Base-by-base conservation (phyloP, 1,140 invertebrate species). In the Drosophila tristis region DNA sequence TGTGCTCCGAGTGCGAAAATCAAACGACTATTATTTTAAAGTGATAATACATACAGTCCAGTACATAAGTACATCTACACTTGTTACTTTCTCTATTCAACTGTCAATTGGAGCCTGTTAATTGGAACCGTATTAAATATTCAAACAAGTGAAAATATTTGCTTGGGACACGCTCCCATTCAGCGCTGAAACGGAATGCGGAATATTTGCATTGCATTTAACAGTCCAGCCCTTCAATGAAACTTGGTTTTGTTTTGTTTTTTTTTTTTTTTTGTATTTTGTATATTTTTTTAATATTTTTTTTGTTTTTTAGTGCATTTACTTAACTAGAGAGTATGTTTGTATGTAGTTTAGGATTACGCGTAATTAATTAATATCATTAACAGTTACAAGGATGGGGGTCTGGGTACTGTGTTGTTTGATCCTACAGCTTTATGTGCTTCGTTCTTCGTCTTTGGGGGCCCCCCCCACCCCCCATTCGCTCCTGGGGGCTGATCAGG, bases 341-440 rank as follows among this genome's bases (percentile, higher is more conserved):
- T 70, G 20, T 79, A 82, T 78, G 58, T 82, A 75, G 39, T 80
- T 66, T 84, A 85, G 50, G 54, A 51, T 76, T 85, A 76, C 64
- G 56, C 73, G 70, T 61, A 85, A 79, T 85, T 84, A 85, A 77
- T 80, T 85, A 85, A 85, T 85, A 85, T 85, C 80, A 80, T 86
- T 85, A 77, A 80, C 61, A 80, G 66, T 76, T 84, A 85, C 43
- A 67, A 20, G 66, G 51, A n/a, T 29, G 35, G 26, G 26, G 74
- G 35, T 53, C 20, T 50, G 66, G 47, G 20, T 26, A 49, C 20
- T 50, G 66, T 43, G 20, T 45, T 29, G 8, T 75, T 74, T 74
- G 57, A 63, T 71, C 62, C 66, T 71, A 54, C 16, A 54, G 76
- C 75, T 68, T 62, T 67, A 60, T 54, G 42, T 20, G 39, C 39